Evolutionary conservation across 2,888 invertebrate genomes (phyloP).

Genomic region (Ichneumon xanthorius): DNA sequence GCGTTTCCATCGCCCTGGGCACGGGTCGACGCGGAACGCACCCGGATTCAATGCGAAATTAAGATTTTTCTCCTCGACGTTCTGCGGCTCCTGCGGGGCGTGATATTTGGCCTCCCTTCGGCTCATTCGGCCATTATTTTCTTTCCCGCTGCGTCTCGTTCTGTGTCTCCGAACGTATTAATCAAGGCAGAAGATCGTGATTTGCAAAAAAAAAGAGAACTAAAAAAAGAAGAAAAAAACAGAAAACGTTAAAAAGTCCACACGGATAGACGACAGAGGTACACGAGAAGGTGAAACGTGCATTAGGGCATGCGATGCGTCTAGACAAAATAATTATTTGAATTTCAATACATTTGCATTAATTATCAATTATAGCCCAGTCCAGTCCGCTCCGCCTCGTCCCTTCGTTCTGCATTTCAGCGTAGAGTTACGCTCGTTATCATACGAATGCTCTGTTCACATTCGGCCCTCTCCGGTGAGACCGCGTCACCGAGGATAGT

Average conservation of each 20-base stretch:
- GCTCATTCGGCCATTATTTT: constrained; percentile 20
- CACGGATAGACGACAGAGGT: constrained; percentile 14
- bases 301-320: constrained; percentile 82
- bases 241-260: constrained; percentile 18
- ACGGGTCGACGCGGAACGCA: constrained; percentile 61
- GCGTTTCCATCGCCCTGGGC: constrained; percentile 57
- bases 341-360: constrained; percentile 84
- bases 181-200: not conserved
- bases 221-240: constrained; percentile 14
- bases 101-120: constrained; percentile 37
- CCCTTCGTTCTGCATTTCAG: constrained; percentile 68
- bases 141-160: not conserved
- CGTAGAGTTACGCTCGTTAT: constrained; percentile 79
- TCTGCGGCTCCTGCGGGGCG: not conserved
- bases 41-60: not conserved
- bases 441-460: constrained; percentile 79
- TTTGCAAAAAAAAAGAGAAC: not conserved
- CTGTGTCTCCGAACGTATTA: constrained; percentile 21
- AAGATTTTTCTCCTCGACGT: too few species aligned
- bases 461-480: constrained; percentile 50
- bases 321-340: constrained; percentile 84
- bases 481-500: constrained; percentile 26
- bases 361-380: constrained; percentile 73
- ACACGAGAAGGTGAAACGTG: constrained; percentile 68
- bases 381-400: constrained; percentile 63